phyloP scores from a whole-genome alignment of 2,797 vertebrate species.

The Clarias pachynema region DNA sequence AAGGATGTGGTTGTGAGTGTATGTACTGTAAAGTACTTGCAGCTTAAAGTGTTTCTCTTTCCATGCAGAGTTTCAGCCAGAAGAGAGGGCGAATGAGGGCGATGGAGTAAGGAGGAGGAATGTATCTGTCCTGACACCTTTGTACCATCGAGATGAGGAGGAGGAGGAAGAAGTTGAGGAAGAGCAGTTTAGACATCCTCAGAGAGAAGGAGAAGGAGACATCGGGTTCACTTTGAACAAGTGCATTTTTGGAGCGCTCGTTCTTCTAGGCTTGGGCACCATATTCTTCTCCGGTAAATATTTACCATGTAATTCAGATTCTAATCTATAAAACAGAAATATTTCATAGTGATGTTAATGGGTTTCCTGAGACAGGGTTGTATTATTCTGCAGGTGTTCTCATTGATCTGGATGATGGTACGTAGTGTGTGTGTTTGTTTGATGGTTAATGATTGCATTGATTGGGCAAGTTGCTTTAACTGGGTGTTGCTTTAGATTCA shows the following conservation, averaged over 20 bases:
- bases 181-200: slow-evolving; percentile 70
- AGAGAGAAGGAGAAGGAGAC: slow-evolving; percentile 65
- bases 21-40: not conserved
- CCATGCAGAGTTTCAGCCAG: slow-evolving; percentile 50
- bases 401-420: slow-evolving; percentile 79
- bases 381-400: slow-evolving; percentile 79
- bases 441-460: not conserved
- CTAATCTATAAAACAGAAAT: not conserved
- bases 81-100: slow-evolving; percentile 50
- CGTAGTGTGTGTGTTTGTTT: slow-evolving; percentile 52
- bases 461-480: not conserved
- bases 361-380: slow-evolving; percentile 67
- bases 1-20: too few relatives aligned
- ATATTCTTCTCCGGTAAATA: slow-evolving; percentile 78
- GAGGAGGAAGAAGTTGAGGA: slow-evolving; percentile 67
- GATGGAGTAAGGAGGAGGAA: slow-evolving; percentile 67
- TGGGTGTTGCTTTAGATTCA: not conserved
- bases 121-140: slow-evolving; percentile 67
- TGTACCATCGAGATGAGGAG: slow-evolving; percentile 65
- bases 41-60: not conserved
- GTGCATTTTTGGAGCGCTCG: slow-evolving; percentile 78
- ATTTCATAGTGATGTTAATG: not conserved
- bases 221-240: slow-evolving; percentile 77
- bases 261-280: slow-evolving; percentile 77
- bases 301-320: not conserved